phyloP scores from a whole-genome alignment of 2,113 vertebrate species.

The Dicerorhinus sumatrensis region DNA sequence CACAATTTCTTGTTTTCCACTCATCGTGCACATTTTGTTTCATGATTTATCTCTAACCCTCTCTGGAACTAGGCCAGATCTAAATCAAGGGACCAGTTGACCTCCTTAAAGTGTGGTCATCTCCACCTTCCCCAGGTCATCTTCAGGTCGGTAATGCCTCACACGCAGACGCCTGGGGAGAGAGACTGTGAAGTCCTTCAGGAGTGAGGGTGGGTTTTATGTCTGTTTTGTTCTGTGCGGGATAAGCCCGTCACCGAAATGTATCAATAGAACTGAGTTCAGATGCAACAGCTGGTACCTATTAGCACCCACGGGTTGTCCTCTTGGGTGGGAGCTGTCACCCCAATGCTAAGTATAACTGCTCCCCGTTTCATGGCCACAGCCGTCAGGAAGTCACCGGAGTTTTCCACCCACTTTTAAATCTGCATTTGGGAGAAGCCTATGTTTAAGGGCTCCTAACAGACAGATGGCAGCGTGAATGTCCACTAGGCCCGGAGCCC shows the following conservation, averaged over 20 bases:
- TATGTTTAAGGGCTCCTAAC: conserved; percentile 58
- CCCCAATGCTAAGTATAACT: conserved; percentile 73
- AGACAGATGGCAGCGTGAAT: neutral
- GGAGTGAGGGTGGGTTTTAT: too few species aligned
- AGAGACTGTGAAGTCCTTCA: rapidly evolving
- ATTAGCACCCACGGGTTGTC: conserved; percentile 21
- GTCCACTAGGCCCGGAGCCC: neutral
- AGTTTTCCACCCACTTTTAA: conserved; percentile 46
- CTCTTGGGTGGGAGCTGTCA: conserved; percentile 66
- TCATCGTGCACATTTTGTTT: neutral
- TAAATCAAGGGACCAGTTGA: rapidly evolving
- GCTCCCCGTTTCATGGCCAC: conserved; percentile 26
- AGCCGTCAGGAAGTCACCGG: conserved; percentile 38
- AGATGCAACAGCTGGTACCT: conserved; percentile 5
- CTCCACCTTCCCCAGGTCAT: rapidly evolving
- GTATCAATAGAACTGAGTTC: neutral
- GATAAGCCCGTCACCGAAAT: rapidly evolving
- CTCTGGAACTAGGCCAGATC: neutral
- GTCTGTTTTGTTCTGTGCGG: neutral
- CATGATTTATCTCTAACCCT: too few species aligned
- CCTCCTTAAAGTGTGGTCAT: neutral
- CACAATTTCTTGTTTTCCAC: too few species aligned
- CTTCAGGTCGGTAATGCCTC: rapidly evolving
- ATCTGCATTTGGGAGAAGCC: conserved; percentile 44
- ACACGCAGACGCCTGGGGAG: neutral